A percentile compares a stretch with the other conserved stretches of the same genome.
These are phyloP conservation scores for Agraylea sexmaculata DNA, from an alignment of 1,140 invertebrate species.

Conservation along the genomic window DNA sequence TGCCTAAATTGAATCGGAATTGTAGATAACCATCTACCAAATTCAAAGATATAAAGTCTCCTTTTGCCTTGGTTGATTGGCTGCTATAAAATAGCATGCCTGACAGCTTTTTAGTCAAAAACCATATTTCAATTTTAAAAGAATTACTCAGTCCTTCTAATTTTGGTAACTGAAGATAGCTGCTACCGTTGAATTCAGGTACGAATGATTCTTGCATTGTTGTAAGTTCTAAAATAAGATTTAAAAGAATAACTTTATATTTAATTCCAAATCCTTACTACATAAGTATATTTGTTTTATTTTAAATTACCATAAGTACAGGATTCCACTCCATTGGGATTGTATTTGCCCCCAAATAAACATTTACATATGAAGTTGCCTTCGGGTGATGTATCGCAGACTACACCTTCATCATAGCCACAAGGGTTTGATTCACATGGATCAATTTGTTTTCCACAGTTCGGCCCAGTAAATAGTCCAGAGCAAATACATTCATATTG, in stretches of 20 bases:
- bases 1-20: conserved; percentile 80
- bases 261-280: background rate
- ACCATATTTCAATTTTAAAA: conserved; percentile 78
- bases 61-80: conserved; percentile 60
- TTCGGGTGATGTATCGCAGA: conserved; percentile 41
- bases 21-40: conserved; percentile 65
- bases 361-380: conserved; percentile 55
- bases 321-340: conserved; percentile 11
- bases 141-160: conserved; percentile 64
- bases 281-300: background rate
- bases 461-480: conserved; percentile 51
- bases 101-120: conserved; percentile 62
- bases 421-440: conserved; percentile 58
- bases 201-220: conserved; percentile 50
- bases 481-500: conserved; percentile 56
- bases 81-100: conserved; percentile 79
- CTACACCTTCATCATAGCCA: conserved; percentile 42
- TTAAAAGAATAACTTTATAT: background rate
- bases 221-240: conserved; percentile 39
- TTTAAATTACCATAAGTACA: conserved; percentile 18
- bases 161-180: conserved; percentile 64
- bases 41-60: conserved; percentile 80
- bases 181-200: conserved; percentile 63
- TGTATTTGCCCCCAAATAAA: conserved; percentile 40
- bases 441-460: conserved; percentile 63